Conservation (phyloP, 2,888 invertebrate species). For the Calameuta filiformis region DNA sequence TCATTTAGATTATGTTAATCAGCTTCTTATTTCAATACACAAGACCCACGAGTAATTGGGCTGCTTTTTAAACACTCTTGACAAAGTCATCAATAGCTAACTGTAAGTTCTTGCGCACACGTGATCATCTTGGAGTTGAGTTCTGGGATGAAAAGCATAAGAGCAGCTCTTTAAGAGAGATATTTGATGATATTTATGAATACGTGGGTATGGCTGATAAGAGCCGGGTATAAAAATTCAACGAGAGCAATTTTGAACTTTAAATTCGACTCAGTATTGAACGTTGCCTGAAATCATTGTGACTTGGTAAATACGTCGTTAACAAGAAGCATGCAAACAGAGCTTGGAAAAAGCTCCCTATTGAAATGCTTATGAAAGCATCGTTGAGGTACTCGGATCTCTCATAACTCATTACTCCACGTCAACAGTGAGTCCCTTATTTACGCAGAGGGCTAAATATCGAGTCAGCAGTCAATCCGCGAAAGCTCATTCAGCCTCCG, state of each 20-base stretch:
- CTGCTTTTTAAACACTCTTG: conserved; percentile 25
- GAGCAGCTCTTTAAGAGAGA: too few species aligned
- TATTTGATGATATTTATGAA: not conserved
- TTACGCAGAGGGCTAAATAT: conserved; percentile 36
- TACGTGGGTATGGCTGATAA: not conserved
- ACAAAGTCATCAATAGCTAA: conserved; percentile 35
- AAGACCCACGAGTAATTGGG: conserved; percentile 34
- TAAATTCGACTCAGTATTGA: not conserved
- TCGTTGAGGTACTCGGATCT: conserved; percentile 34
- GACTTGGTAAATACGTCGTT: conserved; percentile 38
- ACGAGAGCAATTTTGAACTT: not conserved
- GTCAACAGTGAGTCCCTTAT: conserved; percentile 35
- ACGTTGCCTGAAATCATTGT: conserved; percentile 27
- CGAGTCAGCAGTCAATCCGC: conserved; percentile 35
- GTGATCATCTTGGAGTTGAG: too few species aligned
- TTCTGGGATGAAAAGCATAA: too few species aligned
- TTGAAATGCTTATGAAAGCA: conserved; percentile 34
- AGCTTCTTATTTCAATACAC: conserved; percentile 40
- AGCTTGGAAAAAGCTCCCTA: conserved; percentile 32
- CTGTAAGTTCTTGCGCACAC: not conserved
- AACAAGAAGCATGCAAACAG: conserved; percentile 43
- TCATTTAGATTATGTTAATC: conserved; percentile 45
- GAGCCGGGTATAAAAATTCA: not conserved
- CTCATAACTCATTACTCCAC: conserved; percentile 33
- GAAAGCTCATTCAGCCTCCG: conserved; percentile 13